A percentile compares a stretch with the other conserved stretches of the same genome.
phyloP scores from a whole-genome alignment of 2,113 vertebrate species.

The Psilopogon haemacephalus region DNA sequence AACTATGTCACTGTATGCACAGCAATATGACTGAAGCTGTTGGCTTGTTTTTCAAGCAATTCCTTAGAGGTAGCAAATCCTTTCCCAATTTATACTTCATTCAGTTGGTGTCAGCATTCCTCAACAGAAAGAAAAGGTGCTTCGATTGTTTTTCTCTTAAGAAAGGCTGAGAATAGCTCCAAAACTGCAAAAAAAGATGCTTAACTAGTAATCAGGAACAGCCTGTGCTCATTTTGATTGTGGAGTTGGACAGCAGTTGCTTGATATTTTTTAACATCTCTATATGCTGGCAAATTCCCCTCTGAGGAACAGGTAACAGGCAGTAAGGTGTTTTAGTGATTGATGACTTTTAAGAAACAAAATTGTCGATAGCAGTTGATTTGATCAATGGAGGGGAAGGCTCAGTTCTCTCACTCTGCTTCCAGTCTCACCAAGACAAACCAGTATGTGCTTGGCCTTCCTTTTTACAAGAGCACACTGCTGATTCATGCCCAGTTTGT shows the following conservation, averaged over 20 bases:
- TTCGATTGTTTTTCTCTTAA: not conserved
- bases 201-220: not conserved
- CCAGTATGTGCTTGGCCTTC: not conserved
- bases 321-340: not conserved
- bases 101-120: conserved; percentile 13
- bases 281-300: not conserved
- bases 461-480: not conserved
- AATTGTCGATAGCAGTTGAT: not conserved
- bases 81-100: not conserved
- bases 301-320: not conserved
- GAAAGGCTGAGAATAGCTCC: not conserved
- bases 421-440: not conserved
- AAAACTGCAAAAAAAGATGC: not conserved
- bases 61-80: not conserved
- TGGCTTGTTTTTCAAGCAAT: not conserved
- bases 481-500: not conserved
- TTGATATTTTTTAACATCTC: not conserved
- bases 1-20: not conserved
- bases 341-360: not conserved
- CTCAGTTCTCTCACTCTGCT: not conserved
- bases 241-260: not conserved
- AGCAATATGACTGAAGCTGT: not conserved
- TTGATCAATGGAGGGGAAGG: not conserved
- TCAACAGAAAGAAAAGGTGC: not conserved
- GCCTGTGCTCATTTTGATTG: not conserved